These are phyloP conservation scores for Hydroisotoma schaefferi DNA, from an alignment of 2,888 invertebrate species.

Conservation along the genomic window DNA sequence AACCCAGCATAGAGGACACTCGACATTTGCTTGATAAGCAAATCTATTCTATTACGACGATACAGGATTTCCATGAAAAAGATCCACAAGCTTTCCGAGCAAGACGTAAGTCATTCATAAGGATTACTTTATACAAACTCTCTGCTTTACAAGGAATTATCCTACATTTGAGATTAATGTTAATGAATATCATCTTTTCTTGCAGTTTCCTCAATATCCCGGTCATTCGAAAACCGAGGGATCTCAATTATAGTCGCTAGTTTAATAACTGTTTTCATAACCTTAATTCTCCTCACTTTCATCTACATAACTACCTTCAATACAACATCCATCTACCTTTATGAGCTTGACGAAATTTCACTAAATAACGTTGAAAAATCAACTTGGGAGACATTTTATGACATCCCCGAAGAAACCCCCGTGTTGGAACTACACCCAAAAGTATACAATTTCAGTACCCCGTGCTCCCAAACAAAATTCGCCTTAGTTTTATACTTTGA, in stretches of 20 bases:
- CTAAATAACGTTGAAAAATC: background rate
- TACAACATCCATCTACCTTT: background rate
- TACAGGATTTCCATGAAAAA: too few relatives aligned
- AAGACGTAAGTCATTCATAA: too few relatives aligned
- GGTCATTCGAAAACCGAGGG: conserved; percentile 1
- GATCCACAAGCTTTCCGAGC: too few relatives aligned
- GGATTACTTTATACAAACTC: too few relatives aligned
- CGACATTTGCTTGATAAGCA: too few relatives aligned
- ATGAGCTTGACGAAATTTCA: background rate
- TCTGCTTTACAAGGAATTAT: too few relatives aligned
- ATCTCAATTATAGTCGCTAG: background rate
- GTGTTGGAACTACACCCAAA: background rate
- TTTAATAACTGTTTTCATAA: background rate
- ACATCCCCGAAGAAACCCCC: conserved; percentile 19
- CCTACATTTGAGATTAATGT: too few relatives aligned
- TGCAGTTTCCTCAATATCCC: too few relatives aligned
- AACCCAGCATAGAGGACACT: too few relatives aligned
- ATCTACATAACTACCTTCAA: background rate
- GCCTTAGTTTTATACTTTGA: conserved; percentile 18
- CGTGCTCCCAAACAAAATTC: conserved; percentile 17
- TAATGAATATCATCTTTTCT: too few relatives aligned
- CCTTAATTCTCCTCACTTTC: background rate
- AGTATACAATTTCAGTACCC: conserved; percentile 2
- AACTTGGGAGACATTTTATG: conserved; percentile 18
- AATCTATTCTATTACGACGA: too few relatives aligned